Evolutionary conservation across 2,113 vertebrate species (phyloP).

Genomic region (Tichodroma muraria): DNA sequence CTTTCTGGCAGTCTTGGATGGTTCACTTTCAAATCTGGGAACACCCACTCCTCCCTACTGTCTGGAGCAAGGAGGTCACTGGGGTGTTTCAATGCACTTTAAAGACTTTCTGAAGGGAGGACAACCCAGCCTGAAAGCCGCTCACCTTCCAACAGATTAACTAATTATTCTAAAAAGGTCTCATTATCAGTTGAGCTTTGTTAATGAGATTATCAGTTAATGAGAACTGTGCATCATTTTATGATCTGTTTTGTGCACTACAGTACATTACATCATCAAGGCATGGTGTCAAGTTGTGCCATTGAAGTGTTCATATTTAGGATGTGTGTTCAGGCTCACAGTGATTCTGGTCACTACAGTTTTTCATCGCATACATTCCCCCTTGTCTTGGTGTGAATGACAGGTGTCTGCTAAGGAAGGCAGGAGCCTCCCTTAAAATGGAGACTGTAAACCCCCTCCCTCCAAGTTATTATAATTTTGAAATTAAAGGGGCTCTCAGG

Average conservation of each 20-base stretch:
- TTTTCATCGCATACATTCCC: not conserved
- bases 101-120: not conserved
- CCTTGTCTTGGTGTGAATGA: no score
- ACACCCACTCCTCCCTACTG: slow-evolving; percentile 10
- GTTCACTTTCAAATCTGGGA: not conserved
- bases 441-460: no score
- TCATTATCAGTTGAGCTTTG: no score
- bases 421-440: no score
- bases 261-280: not conserved
- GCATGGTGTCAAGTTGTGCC: not conserved
- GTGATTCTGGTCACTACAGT: not conserved
- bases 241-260: not conserved
- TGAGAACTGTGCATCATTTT: not conserved
- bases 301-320: not conserved
- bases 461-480: no score
- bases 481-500: no score
- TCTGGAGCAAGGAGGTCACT: slow-evolving; percentile 29
- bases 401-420: no score
- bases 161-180: not conserved
- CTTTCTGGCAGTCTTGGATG: not conserved
- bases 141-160: not conserved
- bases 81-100: not conserved
- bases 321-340: not conserved
- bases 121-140: not conserved
- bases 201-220: no score